Evolutionary conservation across 2,797 vertebrate genomes (phyloP).

Genomic region (Thamnophis elegans): DNA sequence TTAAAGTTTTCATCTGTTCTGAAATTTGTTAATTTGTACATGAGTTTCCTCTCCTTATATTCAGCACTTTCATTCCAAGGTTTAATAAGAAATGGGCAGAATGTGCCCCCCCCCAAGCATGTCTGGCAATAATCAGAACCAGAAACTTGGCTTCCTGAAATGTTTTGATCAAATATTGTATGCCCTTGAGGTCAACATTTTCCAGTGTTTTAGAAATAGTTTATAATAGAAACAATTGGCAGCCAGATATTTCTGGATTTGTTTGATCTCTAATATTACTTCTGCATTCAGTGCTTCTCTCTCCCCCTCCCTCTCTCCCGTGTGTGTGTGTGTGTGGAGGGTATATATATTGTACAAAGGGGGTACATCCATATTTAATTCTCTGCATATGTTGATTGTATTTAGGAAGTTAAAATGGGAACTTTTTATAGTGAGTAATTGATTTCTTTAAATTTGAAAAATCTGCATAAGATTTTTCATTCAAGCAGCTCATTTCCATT

Average conservation of each 20-base stretch:
- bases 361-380: background rate
- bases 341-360: background rate
- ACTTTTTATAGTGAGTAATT: background rate
- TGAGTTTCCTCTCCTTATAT: constrained; percentile 28
- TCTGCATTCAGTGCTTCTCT: background rate
- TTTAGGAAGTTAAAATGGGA: background rate
- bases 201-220: constrained; percentile 55
- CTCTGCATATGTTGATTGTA: background rate
- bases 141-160: constrained; percentile 47
- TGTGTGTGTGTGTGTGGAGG: background rate
- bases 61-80: background rate
- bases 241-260: constrained; percentile 16
- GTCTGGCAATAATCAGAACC: constrained; percentile 35
- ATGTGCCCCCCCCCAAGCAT: background rate
- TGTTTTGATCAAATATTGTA: constrained; percentile 54
- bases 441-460: background rate
- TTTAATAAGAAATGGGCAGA: constrained; percentile 45
- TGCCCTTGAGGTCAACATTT: constrained; percentile 65
- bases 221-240: constrained; percentile 48
- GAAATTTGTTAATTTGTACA: background rate
- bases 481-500: background rate
- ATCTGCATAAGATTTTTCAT: background rate
- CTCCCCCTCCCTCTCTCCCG: background rate
- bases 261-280: background rate
- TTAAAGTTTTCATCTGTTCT: background rate